These are phyloP conservation scores for Hylaea fasciaria DNA, from an alignment of 2,888 invertebrate species.

Conservation along the genomic window DNA sequence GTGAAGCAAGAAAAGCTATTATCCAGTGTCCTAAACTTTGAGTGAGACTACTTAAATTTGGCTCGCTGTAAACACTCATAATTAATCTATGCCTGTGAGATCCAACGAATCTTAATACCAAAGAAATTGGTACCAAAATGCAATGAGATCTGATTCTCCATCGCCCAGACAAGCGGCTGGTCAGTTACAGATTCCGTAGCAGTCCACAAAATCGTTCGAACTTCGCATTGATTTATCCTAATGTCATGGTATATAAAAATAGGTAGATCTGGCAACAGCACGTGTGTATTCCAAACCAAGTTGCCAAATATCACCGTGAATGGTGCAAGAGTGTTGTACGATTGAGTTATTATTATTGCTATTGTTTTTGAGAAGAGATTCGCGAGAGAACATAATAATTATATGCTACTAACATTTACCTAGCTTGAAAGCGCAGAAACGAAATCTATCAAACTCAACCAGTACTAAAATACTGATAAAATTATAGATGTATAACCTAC, in stretches of 20 bases:
- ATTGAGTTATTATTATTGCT: conserved; percentile 9
- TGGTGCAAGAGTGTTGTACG: conserved; percentile 34
- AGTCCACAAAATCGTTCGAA: conserved; percentile 15
- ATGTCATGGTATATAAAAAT: conserved; percentile 56
- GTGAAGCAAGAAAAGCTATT: neutral
- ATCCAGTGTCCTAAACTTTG: neutral
- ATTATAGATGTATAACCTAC: no score
- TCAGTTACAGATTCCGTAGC: no score
- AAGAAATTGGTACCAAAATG: conserved; percentile 1
- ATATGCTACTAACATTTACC: no score
- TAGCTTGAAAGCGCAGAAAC: no score
- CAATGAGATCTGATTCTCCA: neutral
- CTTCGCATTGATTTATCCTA: conserved; percentile 33
- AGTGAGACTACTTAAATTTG: conserved; percentile 8
- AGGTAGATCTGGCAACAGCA: conserved; percentile 55
- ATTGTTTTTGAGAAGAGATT: conserved; percentile 1
- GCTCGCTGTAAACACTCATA: neutral
- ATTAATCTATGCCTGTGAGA: neutral
- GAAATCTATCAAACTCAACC: no score
- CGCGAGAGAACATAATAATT: neutral
- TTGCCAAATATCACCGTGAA: conserved; percentile 62
- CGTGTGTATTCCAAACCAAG: conserved; percentile 50
- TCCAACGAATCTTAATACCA: conserved; percentile 4
- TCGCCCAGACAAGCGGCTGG: no score
- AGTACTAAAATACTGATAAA: no score